These are phyloP conservation scores for Colletes gigas DNA, from an alignment of 1,140 invertebrate species.

Conservation along the genomic window DNA sequence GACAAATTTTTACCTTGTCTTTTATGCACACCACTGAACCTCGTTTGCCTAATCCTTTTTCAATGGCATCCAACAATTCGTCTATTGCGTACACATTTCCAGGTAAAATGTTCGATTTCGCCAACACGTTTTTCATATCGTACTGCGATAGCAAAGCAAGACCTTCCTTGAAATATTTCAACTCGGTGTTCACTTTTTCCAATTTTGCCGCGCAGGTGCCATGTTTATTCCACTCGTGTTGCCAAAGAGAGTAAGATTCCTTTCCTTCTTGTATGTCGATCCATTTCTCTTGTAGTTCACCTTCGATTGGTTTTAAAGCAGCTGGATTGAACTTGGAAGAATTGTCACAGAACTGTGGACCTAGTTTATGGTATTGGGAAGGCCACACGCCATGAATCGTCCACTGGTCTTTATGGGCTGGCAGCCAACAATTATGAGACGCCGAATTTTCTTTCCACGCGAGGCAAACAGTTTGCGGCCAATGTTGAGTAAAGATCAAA, in stretches of 20 bases:
- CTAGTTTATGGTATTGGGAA: slow-evolving; percentile 84
- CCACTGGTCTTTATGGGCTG: slow-evolving; percentile 85
- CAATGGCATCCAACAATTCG: slow-evolving; percentile 83
- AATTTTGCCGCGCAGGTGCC: slow-evolving; percentile 88
- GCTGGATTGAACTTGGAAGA: slow-evolving; percentile 85
- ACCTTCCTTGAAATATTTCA: slow-evolving; percentile 88
- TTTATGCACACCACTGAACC: slow-evolving; percentile 63
- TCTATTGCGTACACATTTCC: slow-evolving; percentile 82
- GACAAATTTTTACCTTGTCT: slow-evolving; percentile 60
- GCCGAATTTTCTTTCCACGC: slow-evolving; percentile 84
- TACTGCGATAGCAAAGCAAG: slow-evolving; percentile 84
- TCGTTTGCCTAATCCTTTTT: slow-evolving; percentile 63
- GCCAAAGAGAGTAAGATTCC: slow-evolving; percentile 85
- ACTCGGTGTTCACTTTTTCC: slow-evolving; percentile 84
- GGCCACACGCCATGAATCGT: slow-evolving; percentile 93
- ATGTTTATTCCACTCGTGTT: slow-evolving; percentile 93
- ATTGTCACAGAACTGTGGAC: slow-evolving; percentile 86
- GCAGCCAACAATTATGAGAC: slow-evolving; percentile 84
- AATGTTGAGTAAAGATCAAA: slow-evolving; percentile 90
- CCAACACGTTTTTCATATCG: slow-evolving; percentile 84
- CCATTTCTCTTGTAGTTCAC: slow-evolving; percentile 86
- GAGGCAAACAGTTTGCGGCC: slow-evolving; percentile 89
- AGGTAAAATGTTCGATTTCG: slow-evolving; percentile 83
- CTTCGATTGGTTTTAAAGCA: slow-evolving; percentile 83
- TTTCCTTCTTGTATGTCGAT: slow-evolving; percentile 86